These are phyloP conservation scores for Orchestes rusci DNA, from an alignment of 2,888 invertebrate species.

Conservation along the genomic window DNA sequence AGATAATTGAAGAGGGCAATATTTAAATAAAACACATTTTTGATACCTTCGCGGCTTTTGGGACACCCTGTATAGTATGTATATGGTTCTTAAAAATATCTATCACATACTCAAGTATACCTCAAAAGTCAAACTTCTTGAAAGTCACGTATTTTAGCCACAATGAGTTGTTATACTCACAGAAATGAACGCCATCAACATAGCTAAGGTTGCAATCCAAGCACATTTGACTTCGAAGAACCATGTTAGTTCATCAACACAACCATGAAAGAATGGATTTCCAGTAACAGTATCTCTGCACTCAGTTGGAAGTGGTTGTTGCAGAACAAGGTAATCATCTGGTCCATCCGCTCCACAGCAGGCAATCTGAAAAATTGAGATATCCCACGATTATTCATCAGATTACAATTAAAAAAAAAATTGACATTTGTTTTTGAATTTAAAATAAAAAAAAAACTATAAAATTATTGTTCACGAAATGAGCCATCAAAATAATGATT, in stretches of 20 bases:
- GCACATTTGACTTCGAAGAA: constrained; percentile 76
- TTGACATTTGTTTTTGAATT: too few relatives aligned
- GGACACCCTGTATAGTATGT: too few relatives aligned
- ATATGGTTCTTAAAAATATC: constrained; percentile 3
- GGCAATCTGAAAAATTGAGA: constrained; percentile 64
- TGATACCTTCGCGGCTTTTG: neutral
- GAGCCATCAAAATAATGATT: too few relatives aligned
- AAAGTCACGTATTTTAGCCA: too few relatives aligned
- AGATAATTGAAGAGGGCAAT: neutral
- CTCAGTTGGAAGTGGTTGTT: constrained; percentile 73
- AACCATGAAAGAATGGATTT: constrained; percentile 82
- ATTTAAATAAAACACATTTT: neutral
- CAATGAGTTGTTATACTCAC: too few relatives aligned
- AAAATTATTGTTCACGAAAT: too few relatives aligned
- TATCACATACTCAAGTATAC: too few relatives aligned
- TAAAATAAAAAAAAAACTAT: too few relatives aligned
- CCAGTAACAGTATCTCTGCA: constrained; percentile 85
- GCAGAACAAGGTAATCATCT: constrained; percentile 68
- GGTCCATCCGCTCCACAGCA: constrained; percentile 87
- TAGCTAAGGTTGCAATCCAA: constrained; percentile 75
- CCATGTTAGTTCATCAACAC: constrained; percentile 83
- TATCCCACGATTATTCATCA: too few relatives aligned
- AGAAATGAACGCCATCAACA: constrained; percentile 69
- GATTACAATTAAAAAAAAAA: too few relatives aligned
- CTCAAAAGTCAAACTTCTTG: too few relatives aligned